phyloP scores from a whole-genome alignment of 2,888 invertebrate species.

The Tipula vernalis region DNA sequence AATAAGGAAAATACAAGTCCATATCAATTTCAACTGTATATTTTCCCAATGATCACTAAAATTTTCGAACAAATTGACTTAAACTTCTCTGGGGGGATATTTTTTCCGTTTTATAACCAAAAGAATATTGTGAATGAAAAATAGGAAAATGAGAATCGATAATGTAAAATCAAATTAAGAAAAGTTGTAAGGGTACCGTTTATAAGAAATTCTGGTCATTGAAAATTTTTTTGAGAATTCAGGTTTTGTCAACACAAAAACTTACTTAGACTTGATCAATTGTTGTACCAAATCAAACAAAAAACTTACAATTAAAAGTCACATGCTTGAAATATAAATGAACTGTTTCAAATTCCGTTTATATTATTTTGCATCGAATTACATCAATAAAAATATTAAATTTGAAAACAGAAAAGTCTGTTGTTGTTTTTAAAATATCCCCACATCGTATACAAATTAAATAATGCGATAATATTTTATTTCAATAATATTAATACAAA shows the following conservation, averaged over 20 bases:
- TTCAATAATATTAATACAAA: background rate
- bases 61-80: constrained; percentile 7
- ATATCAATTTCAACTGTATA: background rate
- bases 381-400: background rate
- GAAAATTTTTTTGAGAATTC: background rate
- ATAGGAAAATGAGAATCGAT: constrained; percentile 4
- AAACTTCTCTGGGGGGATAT: constrained; percentile 7
- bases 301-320: no score
- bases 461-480: background rate
- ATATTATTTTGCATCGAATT: background rate
- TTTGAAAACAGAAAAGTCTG: background rate
- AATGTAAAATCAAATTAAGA: background rate
- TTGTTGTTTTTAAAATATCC: background rate
- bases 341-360: no score
- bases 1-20: background rate
- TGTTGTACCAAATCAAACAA: no score
- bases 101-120: background rate
- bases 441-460: background rate
- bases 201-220: background rate
- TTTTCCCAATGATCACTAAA: background rate
- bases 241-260: no score
- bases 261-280: no score
- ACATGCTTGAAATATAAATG: no score
- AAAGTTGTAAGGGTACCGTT: background rate
- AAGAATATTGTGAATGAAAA: background rate